A percentile compares a stretch with the other conserved stretches of the same genome.
Evolutionary conservation across 2,113 vertebrate species (phyloP).

Genomic region (Benthochromis sp.): DNA sequence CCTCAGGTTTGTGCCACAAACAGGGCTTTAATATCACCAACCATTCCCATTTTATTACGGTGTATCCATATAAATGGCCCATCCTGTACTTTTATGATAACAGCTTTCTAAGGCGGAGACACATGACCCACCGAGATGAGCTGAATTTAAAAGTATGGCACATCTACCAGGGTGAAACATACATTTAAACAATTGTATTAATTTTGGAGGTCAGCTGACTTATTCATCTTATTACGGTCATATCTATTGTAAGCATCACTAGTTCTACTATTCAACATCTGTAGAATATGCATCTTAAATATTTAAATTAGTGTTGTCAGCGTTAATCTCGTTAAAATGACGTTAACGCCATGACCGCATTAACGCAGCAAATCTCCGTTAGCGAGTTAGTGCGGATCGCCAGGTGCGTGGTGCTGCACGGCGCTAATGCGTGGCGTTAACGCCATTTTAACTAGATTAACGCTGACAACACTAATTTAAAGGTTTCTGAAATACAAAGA

Average conservation of each 20-base stretch:
- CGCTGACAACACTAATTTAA: accelerated
- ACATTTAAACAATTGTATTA: background rate
- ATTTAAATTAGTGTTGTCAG: background rate
- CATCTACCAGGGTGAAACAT: too few species aligned
- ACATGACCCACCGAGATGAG: background rate
- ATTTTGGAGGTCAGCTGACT: background rate
- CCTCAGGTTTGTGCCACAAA: too few species aligned
- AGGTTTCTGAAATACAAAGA: background rate
- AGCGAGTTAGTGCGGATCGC: accelerated
- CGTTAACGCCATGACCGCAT: background rate
- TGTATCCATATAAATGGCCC: too few species aligned
- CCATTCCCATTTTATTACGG: too few species aligned
- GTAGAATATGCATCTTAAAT: background rate
- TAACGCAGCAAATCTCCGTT: background rate
- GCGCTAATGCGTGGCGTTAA: accelerated
- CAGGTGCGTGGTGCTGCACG: background rate
- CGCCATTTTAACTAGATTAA: background rate
- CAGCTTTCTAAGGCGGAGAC: background rate
- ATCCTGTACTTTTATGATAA: background rate
- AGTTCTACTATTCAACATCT: background rate
- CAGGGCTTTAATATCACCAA: too few species aligned
- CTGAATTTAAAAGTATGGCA: background rate
- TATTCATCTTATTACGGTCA: background rate
- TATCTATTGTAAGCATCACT: background rate
- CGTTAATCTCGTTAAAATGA: background rate